Evolutionary conservation across 2,113 vertebrate genomes (phyloP).

Genomic region (Lepidothrix coronata): DNA sequence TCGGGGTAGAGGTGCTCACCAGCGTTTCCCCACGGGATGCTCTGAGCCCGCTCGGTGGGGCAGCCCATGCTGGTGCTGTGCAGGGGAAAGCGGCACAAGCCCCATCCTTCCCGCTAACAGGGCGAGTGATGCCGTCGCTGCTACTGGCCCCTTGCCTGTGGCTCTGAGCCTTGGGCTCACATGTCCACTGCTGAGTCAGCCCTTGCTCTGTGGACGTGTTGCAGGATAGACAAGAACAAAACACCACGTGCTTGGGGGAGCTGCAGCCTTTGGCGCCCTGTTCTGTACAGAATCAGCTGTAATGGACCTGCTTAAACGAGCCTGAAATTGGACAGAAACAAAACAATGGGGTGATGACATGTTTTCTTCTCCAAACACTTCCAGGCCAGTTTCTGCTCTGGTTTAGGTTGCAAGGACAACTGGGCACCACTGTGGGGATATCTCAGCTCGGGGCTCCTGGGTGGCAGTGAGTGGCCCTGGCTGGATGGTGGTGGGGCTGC

Average conservation of each 20-base stretch:
- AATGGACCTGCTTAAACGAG: slow-evolving; percentile 9
- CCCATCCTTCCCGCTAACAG: not conserved
- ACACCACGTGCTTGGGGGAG: not conserved
- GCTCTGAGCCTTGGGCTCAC: not conserved
- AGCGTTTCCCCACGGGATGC: accelerated
- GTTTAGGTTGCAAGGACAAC: not conserved
- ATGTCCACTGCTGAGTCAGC: not conserved
- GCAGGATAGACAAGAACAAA: not conserved
- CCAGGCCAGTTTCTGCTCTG: not conserved
- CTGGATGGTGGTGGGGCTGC: not conserved
- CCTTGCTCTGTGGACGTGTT: not conserved
- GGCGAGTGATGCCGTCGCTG: accelerated
- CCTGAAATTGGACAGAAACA: slow-evolving; percentile 3
- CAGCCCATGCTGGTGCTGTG: not conserved
- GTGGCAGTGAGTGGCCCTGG: not conserved
- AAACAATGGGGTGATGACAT: not conserved
- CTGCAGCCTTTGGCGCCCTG: not conserved
- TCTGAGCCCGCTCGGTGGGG: accelerated
- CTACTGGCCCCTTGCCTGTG: not conserved
- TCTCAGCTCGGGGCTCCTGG: not conserved
- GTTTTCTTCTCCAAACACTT: not conserved
- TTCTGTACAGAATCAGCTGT: not conserved
- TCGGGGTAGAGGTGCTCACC: not conserved
- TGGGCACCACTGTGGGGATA: not conserved
- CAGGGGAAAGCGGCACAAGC: not conserved